Percentiles rank a stretch among this genome's conserved stretches.
Conservation (phyloP, 2,113 vertebrate species). For the Salvelinus sp. region DNA sequence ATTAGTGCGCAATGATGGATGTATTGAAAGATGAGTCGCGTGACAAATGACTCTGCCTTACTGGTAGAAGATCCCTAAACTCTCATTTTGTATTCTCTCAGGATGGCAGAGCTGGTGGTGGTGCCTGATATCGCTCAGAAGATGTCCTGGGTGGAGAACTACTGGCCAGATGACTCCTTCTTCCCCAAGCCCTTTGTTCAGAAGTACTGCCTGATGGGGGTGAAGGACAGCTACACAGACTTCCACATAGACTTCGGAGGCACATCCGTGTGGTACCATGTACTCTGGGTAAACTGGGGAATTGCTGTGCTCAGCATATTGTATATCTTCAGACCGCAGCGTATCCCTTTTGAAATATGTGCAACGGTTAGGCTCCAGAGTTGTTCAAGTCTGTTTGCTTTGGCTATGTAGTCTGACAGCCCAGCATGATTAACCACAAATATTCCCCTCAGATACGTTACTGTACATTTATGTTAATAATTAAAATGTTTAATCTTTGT, state of each 20-base stretch:
- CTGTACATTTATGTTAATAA: too few relatives aligned
- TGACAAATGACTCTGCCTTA: too few relatives aligned
- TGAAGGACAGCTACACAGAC: slow-evolving; percentile 88
- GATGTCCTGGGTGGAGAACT: slow-evolving; percentile 92
- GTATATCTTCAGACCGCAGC: too few relatives aligned
- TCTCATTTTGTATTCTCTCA: slow-evolving; percentile 47
- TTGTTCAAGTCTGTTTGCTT: not conserved
- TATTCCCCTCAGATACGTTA: too few relatives aligned
- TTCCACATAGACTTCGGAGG: slow-evolving; percentile 92
- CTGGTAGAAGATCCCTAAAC: too few relatives aligned
- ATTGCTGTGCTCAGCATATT: too few relatives aligned
- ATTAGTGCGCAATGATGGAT: too few relatives aligned
- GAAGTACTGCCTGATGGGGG: slow-evolving; percentile 90
- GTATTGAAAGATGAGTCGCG: too few relatives aligned
- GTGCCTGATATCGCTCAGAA: slow-evolving; percentile 87
- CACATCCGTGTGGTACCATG: slow-evolving; percentile 91
- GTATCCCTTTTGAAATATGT: too few relatives aligned
- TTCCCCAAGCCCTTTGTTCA: slow-evolving; percentile 91
- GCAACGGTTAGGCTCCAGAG: not conserved
- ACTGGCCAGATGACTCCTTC: slow-evolving; percentile 89
- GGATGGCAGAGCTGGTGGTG: slow-evolving; percentile 88
- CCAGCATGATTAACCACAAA: too few relatives aligned
- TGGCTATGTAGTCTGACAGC: not conserved
- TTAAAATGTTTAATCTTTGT: slow-evolving; percentile 18
- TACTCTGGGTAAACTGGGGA: slow-evolving; percentile 80